A percentile compares a stretch with the other conserved stretches of the same genome.
Conservation (phyloP, 2,888 invertebrate species). For the Phortica okadai region DNA sequence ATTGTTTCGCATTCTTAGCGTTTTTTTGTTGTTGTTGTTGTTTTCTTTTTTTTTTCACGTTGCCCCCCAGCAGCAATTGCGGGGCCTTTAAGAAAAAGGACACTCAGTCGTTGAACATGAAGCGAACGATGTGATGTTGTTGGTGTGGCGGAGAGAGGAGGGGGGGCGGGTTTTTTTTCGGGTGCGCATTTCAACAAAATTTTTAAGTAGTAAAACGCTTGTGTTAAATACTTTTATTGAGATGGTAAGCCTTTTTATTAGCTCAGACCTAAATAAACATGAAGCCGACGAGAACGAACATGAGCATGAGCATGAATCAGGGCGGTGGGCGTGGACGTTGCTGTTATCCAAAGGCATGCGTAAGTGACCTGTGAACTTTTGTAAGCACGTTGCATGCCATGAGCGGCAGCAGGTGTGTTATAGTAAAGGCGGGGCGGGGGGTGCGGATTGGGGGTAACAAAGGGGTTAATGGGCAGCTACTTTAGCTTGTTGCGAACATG, state of each 20-base stretch:
- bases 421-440: neutral
- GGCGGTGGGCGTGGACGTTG: constrained; percentile 26
- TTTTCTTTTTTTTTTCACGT: constrained; percentile 13
- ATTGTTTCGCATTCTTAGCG: neutral
- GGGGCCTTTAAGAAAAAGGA: constrained; percentile 18
- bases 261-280: constrained; percentile 70
- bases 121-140: neutral
- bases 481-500: constrained; percentile 51
- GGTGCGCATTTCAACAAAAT: constrained; percentile 45
- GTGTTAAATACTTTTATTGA: constrained; percentile 76
- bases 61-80: neutral
- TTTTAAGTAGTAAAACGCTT: constrained; percentile 73
- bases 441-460: too few relatives aligned
- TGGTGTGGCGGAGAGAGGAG: neutral
- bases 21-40: constrained; percentile 10
- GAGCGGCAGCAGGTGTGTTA: neutral
- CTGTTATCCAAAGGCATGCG: neutral
- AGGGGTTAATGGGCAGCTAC: constrained; percentile 41
- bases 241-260: constrained; percentile 75
- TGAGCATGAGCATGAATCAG: constrained; percentile 42
- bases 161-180: neutral
- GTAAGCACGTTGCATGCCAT: neutral
- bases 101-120: neutral
- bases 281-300: constrained; percentile 41
- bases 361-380: neutral